Base-by-base conservation (phyloP, 2,797 vertebrate species). In the Borostomias antarcticus region DNA sequence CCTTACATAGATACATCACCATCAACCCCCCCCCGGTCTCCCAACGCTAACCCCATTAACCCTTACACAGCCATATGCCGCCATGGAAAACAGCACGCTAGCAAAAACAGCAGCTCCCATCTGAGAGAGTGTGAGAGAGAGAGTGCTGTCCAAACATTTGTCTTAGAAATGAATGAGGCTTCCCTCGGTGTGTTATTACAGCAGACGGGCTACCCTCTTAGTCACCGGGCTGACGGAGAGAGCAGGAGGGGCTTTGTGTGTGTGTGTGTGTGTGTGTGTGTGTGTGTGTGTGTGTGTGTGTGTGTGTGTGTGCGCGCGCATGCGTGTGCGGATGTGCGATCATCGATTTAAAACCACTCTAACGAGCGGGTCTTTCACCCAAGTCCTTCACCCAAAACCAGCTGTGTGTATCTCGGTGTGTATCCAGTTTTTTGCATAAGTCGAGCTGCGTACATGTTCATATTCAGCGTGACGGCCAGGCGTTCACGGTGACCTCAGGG, bases 151-250 rank as follows among this genome's bases (percentile, higher is more conserved):
- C 62, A 77, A 86, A 87, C 81, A 81, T 8, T 17, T 1, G 57
- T 26, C 62, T 51, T 50, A 37, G 67, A 56, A 72, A 70, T 80
- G 72, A 85, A 81, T 78, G 76, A 75, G 56, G 70, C 69, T 69
- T 78, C 81, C 76, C 45, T 59, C 9, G 5, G 52, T 33, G 45
- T 82, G 78, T 81, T 83, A 32, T 83, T 75, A 64, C 76, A 82
- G 75, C 1, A 50, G 71, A 50, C 47, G 21, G 13, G n/a, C 21
- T 19, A 50, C 5, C 9, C 47, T 50, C 21, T 50, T 50, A 5
- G 19, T 50, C 13, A 50, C 19, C 19, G 8, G 47, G n/a, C 47
- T 3, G 9, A 50, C n/a, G 8, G 45, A 47, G 45, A 35, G 32
- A 35, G 9, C 32, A 4, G 45, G 2, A n/a, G 21, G n/a, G 9